Conservation (phyloP, 2,888 invertebrate species). For the Clitarchus hookeri region DNA sequence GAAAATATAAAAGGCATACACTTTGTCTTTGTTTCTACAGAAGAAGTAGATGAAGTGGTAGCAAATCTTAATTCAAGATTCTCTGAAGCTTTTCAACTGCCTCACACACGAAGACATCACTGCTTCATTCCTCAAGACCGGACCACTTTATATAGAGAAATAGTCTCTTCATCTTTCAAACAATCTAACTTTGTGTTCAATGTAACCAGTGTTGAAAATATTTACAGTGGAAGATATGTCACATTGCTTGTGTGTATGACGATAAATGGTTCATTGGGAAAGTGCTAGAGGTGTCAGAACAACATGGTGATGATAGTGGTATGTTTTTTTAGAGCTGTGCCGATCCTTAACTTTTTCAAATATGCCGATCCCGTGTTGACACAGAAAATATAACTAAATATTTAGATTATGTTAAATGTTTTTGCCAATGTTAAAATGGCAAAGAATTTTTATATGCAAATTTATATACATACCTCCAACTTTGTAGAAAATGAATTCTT, state of each 20-base stretch:
- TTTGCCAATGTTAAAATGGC: too few species aligned
- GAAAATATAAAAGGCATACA: background rate
- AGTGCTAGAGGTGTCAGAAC: background rate
- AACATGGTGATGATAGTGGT: background rate
- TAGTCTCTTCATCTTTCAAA: too few species aligned
- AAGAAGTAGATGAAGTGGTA: background rate
- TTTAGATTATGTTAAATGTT: too few species aligned
- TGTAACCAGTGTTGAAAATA: background rate
- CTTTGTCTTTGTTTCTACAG: background rate
- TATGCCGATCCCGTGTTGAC: too few species aligned
- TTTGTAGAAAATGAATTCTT: too few species aligned
- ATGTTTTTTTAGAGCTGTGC: too few species aligned
- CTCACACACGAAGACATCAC: background rate
- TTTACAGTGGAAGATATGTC: background rate
- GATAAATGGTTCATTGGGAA: background rate
- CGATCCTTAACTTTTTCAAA: too few species aligned
- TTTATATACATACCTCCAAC: too few species aligned
- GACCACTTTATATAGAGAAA: too few species aligned
- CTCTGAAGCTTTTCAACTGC: background rate
- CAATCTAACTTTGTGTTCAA: too few species aligned
- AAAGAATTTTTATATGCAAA: too few species aligned
- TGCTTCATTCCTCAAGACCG: background rate
- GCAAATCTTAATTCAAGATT: background rate
- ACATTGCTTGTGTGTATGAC: background rate
- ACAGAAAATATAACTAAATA: too few species aligned